Percentiles rank a stretch among this genome's conserved stretches.
These are phyloP conservation scores for Limanda limanda DNA, from an alignment of 2,113 vertebrate species.

Conservation along the genomic window DNA sequence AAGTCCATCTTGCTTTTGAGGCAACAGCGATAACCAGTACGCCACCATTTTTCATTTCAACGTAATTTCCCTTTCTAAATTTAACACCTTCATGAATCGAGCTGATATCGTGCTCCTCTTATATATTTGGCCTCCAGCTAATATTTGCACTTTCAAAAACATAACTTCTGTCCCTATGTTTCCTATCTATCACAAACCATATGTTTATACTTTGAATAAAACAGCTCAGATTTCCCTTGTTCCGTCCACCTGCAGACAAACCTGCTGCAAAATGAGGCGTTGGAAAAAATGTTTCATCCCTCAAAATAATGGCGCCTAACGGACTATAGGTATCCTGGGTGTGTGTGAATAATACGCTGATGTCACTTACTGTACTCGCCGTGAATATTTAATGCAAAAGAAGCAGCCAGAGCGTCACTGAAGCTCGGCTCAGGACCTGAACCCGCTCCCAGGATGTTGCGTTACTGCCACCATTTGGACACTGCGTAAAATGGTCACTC, in stretches of 20 bases:
- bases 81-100: neutral
- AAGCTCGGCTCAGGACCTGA: neutral
- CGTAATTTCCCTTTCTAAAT: too few species aligned
- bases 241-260: neutral
- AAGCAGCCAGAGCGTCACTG: constrained; percentile 3
- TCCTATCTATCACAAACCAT: too few species aligned
- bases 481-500: constrained; percentile 16
- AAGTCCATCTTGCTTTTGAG: too few species aligned
- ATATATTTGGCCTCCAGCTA: neutral
- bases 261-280: neutral
- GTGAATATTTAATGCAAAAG: constrained; percentile 24
- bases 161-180: too few species aligned
- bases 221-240: neutral
- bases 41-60: too few species aligned
- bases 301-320: too few species aligned
- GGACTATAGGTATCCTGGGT: constrained; percentile 2
- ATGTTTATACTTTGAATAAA: neutral
- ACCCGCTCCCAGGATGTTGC: constrained; percentile 18
- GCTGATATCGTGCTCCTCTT: neutral
- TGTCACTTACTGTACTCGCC: constrained; percentile 19
- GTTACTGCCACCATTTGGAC: constrained; percentile 72
- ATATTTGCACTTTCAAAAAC: too few species aligned
- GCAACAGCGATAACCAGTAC: too few species aligned
- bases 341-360: constrained; percentile 14
- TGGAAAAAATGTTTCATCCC: neutral